Evolutionary conservation across 2,113 vertebrate species (phyloP).

Genomic region (Mystacornis crossleyi): DNA sequence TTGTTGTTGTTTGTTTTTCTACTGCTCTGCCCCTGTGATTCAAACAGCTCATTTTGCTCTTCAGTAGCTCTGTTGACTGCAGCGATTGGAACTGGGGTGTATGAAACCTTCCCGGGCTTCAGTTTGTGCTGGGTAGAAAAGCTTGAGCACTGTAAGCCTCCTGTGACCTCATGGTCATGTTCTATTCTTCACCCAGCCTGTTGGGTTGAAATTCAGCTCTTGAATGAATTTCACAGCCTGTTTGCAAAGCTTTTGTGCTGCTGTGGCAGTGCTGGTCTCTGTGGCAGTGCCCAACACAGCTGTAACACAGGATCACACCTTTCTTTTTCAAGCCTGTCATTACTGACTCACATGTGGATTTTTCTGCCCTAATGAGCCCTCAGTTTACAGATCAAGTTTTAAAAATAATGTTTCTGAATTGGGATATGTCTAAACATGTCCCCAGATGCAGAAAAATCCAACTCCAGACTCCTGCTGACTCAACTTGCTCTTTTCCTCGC

Average conservation of each 20-base stretch:
- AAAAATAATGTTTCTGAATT: background rate
- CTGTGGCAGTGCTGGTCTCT: background rate
- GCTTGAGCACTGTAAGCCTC: background rate
- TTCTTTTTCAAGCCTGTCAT: background rate
- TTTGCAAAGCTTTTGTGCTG: background rate
- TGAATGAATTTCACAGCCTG: background rate
- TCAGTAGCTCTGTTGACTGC: background rate
- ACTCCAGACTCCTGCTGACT: background rate
- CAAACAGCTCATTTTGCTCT: background rate
- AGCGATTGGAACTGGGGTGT: background rate
- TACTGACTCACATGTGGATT: background rate
- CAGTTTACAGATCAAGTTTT: background rate
- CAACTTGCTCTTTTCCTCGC: background rate
- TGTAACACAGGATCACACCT: fast-evolving
- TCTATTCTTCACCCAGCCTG: background rate
- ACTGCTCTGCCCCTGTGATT: background rate
- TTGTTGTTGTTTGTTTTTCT: background rate
- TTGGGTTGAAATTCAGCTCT: background rate
- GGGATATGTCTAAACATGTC: background rate
- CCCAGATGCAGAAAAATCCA: background rate
- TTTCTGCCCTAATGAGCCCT: background rate
- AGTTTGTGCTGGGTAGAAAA: background rate
- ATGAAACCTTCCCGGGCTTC: background rate
- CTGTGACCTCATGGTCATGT: background rate
- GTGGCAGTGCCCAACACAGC: background rate